A percentile compares a stretch with the other conserved stretches of the same genome.
Conservation (phyloP, 2,113 vertebrate genomes). For the Lamprotornis superbus region DNA sequence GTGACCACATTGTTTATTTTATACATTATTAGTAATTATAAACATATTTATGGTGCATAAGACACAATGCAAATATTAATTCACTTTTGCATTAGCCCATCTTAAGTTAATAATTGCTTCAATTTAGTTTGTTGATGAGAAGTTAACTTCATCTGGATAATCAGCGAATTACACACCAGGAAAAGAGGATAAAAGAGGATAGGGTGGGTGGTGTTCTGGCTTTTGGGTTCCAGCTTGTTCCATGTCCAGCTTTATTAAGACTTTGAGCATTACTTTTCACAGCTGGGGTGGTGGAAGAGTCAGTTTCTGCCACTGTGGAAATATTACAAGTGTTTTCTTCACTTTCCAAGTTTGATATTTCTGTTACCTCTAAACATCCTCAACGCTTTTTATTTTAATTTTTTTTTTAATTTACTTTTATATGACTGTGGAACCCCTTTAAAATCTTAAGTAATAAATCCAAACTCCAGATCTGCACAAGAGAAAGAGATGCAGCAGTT, state of each 20-base stretch:
- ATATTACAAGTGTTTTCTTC: background rate
- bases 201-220: rapidly evolving
- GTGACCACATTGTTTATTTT: background rate
- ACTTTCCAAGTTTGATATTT: background rate
- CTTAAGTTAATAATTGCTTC: background rate
- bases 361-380: background rate
- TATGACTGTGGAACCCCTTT: background rate
- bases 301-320: background rate
- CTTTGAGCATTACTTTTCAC: background rate
- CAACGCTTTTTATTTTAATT: background rate
- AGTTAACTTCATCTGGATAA: background rate
- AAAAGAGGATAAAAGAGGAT: background rate
- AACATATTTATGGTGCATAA: background rate
- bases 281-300: background rate
- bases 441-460: background rate
- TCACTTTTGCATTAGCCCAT: background rate
- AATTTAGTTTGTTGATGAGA: background rate
- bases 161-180: background rate
- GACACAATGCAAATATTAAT: background rate
- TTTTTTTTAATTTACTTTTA: background rate
- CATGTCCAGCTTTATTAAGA: background rate
- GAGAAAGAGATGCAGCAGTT: background rate
- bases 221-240: background rate
- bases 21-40: background rate
- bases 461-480: background rate